Evolutionary conservation across 2,888 invertebrate species (phyloP), one percentile per base, ranked within the genome.

Genomic region (Phymatocera aterrima): DNA sequence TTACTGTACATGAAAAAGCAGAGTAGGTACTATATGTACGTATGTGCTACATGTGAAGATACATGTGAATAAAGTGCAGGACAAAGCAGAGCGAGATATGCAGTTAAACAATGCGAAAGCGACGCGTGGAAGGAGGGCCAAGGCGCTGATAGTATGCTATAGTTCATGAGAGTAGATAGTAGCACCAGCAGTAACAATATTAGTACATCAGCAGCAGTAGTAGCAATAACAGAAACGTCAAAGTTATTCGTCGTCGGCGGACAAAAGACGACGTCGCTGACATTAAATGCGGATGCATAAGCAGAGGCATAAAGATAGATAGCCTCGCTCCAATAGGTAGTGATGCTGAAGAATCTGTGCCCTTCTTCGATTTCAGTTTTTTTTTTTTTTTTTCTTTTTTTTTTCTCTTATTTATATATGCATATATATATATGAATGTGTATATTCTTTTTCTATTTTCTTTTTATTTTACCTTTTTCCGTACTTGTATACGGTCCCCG

Each of bases 401-500:
- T n/a, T n/a, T n/a, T n/a, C n/a, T n/a, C n/a, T n/a, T n/a, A n/a
- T n/a, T n/a, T n/a, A n/a, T n/a, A n/a, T n/a, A n/a, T n/a, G n/a
- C n/a, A n/a, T n/a, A n/a, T n/a, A n/a, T n/a, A n/a, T n/a, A n/a
- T n/a, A n/a, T n/a, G n/a, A n/a, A n/a, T n/a, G n/a, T n/a, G n/a
- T n/a, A n/a, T n/a, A n/a, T 65, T 48, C 70, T 15, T 70, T 57
- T 74, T 43, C 31, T 75, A 31, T 75, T 51, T 18, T 34, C 54
- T 77, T 34, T 5, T 75, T 85, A 86, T 85, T 87, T 91, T 92
- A 92, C 92, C 91, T 91, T 91, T 87, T 90, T 89, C 85, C 91
- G 90, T 83, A 91, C 91, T 91, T 91, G 91, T 87, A 92, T 91
- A 91, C 92, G 92, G 89, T 92, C 92, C 87, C 91, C 91, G 87